Base-by-base conservation (phyloP, 2,113 vertebrate species). In the Collichthys lucidus region DNA sequence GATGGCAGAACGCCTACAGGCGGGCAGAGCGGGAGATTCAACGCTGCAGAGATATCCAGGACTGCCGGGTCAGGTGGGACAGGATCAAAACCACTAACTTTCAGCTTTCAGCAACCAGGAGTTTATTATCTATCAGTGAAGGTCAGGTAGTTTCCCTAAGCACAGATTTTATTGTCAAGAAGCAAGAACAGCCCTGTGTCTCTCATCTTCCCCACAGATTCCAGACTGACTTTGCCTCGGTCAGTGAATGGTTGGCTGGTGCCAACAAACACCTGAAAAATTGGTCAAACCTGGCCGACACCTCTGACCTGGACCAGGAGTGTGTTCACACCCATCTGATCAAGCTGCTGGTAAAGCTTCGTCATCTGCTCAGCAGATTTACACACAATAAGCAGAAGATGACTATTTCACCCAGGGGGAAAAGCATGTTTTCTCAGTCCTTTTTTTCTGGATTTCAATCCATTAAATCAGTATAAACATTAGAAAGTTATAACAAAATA, bases 221-320 rank as follows among this genome's bases (percentile, higher is more conserved):
- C 82, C 95, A 95, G 80, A 83, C 80, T 61, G 94, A 95, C 81
- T 96, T 94, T 0, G 88, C 91, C 47, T 93, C 93, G 9, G 79
- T 98, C 70, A 93, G 82, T 35, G 91, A 92, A 24, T 97, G 97
- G 97, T 84, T 98, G 91, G 85, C 87, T 19, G 89, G 86, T 53
- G 95, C 96, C 88, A 93, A 93, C 64, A 91, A 95, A 82, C 95
- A 90, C 14, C 84, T 98, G 91, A 95, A 94, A 74, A 91, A 89
- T 47, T 96, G 95, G 95, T 96, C 94, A 19, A 93, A 91, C 47
- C 95, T 95, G 29, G 94, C 94, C 11, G 90, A 95, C 62, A 89
- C 88, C 0, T 92, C 91, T 17, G 93, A 95, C 22, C 93, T 95
- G 82, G 93, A 95, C 74, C 91, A 94, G 86, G 92, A 95, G 24